A percentile compares a stretch with the other conserved stretches of the same genome.
Conservation (phyloP, 64 coral and sea anemone species). For the Montipora capricornis region DNA sequence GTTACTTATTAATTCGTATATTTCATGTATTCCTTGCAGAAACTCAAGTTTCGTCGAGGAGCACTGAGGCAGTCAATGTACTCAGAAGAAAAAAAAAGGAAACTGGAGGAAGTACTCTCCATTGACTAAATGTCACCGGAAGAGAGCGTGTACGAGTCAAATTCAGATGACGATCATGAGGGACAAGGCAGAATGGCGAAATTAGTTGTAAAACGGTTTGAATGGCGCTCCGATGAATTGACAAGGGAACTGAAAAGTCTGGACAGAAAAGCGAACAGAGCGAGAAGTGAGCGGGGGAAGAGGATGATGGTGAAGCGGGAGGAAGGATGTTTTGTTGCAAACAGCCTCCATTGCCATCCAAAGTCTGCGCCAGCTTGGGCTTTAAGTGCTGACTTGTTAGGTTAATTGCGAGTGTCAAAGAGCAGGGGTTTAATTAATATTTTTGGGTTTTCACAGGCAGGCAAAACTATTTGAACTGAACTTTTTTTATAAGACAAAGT, state of each 20-base stretch:
- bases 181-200: not conserved
- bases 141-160: slow-evolving; percentile 1
- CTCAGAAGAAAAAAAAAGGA: slow-evolving; percentile 12
- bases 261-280: not conserved
- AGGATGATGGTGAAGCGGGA: not conserved
- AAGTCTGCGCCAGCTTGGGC: not conserved
- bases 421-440: not conserved
- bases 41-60: slow-evolving; percentile 4
- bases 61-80: slow-evolving; percentile 16
- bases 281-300: not conserved
- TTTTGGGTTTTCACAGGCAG: not conserved
- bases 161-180: not conserved
- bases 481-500: too few relatives aligned
- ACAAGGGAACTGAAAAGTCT: not conserved
- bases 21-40: slow-evolving; percentile 6
- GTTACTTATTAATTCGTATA: slow-evolving; percentile 6
- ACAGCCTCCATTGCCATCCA: not conserved
- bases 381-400: not conserved
- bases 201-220: not conserved
- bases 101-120: not conserved
- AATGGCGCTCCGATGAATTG: not conserved
- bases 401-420: not conserved
- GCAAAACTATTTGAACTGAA: too few relatives aligned
- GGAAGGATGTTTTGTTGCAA: not conserved
- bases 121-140: not conserved